Evolutionary conservation across 2,797 vertebrate genomes (phyloP).

Genomic region (Manis pentadactyla): DNA sequence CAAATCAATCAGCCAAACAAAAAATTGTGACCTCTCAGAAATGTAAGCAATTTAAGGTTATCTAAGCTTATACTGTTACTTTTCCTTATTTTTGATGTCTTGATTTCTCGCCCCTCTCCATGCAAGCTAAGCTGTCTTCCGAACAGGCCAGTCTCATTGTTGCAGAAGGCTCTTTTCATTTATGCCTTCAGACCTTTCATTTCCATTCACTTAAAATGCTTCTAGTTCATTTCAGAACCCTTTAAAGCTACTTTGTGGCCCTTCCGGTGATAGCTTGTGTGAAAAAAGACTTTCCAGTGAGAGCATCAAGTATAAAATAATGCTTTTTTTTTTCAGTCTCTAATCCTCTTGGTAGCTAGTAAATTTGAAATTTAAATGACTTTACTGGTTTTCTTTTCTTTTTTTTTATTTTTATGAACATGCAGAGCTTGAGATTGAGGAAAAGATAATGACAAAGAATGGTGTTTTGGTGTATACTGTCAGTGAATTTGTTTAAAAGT

Average conservation of each 20-base stretch:
- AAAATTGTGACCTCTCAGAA: not conserved
- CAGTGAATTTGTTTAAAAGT: not conserved
- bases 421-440: not conserved
- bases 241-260: not conserved
- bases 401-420: not conserved
- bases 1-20: not conserved
- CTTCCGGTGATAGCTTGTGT: not conserved
- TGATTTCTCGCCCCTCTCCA: not conserved
- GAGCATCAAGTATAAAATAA: not conserved
- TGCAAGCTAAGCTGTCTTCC: not conserved
- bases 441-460: not conserved
- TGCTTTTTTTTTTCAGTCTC: not conserved
- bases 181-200: not conserved
- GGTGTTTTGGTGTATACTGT: not conserved
- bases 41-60: not conserved
- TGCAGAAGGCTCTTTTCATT: not conserved
- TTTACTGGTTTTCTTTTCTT: not conserved
- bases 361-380: constrained; percentile 37
- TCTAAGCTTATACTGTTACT: not conserved
- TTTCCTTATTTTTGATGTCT: not conserved
- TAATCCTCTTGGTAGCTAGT: not conserved
- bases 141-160: not conserved
- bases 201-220: not conserved
- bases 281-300: not conserved
- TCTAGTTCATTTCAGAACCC: not conserved